Evolutionary conservation across 2,888 invertebrate genomes (phyloP).

Genomic region (Orchesella flavescens): DNA sequence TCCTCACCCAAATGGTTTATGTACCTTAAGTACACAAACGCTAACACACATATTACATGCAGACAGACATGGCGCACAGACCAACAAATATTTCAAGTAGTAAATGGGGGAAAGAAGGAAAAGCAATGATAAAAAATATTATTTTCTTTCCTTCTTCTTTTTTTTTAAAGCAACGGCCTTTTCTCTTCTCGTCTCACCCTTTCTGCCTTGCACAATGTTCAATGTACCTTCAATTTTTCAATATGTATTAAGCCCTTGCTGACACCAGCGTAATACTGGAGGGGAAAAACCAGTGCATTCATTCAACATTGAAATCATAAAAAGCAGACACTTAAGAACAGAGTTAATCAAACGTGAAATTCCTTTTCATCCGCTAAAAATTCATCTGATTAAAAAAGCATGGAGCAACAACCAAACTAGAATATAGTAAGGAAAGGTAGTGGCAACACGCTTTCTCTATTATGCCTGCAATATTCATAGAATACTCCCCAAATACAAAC

Average conservation of each 20-base stretch:
- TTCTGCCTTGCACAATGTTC: background rate
- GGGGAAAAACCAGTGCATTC: slow-evolving; percentile 13
- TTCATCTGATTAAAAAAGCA: slow-evolving; percentile 24
- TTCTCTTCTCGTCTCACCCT: too few relatives aligned
- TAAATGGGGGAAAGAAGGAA: background rate
- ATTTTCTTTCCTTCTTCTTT: background rate
- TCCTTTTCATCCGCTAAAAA: slow-evolving; percentile 42
- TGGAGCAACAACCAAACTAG: background rate
- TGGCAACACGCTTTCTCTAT: background rate
- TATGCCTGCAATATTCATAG: background rate
- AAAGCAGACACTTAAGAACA: slow-evolving; percentile 30
- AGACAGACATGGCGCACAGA: background rate
- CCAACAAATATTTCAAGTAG: background rate
- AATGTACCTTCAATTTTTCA: background rate
- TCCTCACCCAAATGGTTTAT: background rate
- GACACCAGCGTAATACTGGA: background rate
- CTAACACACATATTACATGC: background rate
- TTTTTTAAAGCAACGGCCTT: background rate
- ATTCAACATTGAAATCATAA: slow-evolving; percentile 27
- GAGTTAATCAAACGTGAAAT: slow-evolving; percentile 44
- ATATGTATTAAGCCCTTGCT: background rate
- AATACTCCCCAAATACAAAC: background rate
- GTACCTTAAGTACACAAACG: slow-evolving; percentile 11
- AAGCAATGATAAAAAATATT: background rate
- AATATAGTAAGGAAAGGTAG: background rate